These are phyloP conservation scores for Venturia canescens DNA, from an alignment of 1,140 invertebrate genomes.

Conservation along the genomic window DNA sequence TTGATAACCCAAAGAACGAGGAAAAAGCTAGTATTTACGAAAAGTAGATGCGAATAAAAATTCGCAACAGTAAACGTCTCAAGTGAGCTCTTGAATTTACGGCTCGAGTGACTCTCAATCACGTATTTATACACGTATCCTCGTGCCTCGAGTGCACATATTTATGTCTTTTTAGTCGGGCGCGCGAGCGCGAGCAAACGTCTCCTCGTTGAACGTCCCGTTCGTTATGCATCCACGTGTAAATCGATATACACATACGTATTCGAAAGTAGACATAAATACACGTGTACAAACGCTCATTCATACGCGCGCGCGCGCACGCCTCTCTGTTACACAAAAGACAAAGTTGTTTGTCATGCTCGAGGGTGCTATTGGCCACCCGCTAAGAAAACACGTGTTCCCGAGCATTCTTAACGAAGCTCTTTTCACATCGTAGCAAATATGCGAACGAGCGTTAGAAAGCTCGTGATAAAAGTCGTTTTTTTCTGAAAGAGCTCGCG, in stretches of 20 bases:
- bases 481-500: too few species aligned
- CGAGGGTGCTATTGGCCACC: neutral
- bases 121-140: neutral
- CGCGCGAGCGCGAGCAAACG: too few species aligned
- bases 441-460: too few species aligned
- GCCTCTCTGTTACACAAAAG: neutral
- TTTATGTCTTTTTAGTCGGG: too few species aligned
- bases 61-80: slow-evolving; percentile 11
- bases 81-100: slow-evolving; percentile 17
- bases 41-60: neutral
- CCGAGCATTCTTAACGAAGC: too few species aligned
- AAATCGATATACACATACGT: neutral
- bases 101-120: slow-evolving; percentile 13
- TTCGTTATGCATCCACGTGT: too few species aligned
- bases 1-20: neutral
- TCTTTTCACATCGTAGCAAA: too few species aligned
- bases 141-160: neutral
- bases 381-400: too few species aligned
- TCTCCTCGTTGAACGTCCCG: too few species aligned
- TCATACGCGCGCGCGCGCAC: too few species aligned
- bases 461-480: too few species aligned
- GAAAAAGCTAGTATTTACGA: neutral
- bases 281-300: neutral
- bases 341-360: slow-evolving; percentile 14
- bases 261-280: neutral